Percentiles rank a stretch among this genome's conserved stretches.
Conservation (phyloP, 2,888 invertebrate genomes). For the Lithophane leautieri region DNA sequence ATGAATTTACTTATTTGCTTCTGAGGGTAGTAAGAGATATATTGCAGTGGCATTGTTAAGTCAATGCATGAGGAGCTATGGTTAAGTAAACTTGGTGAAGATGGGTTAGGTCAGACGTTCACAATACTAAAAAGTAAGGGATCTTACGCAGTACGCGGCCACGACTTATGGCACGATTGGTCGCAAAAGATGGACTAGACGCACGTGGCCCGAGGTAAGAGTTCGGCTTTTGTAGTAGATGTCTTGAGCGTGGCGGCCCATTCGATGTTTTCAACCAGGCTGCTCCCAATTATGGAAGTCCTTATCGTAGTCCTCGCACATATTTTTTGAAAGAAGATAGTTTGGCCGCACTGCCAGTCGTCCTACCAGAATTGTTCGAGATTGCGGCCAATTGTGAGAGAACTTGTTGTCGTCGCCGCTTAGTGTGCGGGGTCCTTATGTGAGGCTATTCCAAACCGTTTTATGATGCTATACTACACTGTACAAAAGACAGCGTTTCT, state of each 20-base stretch:
- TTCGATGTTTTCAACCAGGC: background rate
- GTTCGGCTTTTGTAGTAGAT: background rate
- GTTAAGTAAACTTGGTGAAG: constrained; percentile 3
- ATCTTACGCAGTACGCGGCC: background rate
- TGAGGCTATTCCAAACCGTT: background rate
- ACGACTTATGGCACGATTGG: background rate
- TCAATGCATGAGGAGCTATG: background rate
- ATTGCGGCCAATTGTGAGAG: background rate
- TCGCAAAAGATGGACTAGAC: too few species aligned
- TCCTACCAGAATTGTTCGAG: background rate
- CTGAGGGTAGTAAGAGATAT: background rate
- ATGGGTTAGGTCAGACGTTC: background rate
- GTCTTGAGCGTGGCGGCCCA: background rate
- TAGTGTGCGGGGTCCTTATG: too few species aligned
- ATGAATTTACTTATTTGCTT: constrained; percentile 36
- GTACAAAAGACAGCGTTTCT: background rate
- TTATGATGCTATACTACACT: background rate
- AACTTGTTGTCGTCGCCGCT: background rate
- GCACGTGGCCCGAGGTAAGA: background rate
- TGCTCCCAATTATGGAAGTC: too few species aligned
- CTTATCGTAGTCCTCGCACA: background rate
- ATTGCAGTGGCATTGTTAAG: background rate
- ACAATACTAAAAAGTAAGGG: background rate
- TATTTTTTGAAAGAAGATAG: background rate
- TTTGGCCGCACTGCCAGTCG: too few species aligned